These are phyloP conservation scores for Epirrita christyi DNA, from an alignment of 2,888 invertebrate species.

Conservation along the genomic window DNA sequence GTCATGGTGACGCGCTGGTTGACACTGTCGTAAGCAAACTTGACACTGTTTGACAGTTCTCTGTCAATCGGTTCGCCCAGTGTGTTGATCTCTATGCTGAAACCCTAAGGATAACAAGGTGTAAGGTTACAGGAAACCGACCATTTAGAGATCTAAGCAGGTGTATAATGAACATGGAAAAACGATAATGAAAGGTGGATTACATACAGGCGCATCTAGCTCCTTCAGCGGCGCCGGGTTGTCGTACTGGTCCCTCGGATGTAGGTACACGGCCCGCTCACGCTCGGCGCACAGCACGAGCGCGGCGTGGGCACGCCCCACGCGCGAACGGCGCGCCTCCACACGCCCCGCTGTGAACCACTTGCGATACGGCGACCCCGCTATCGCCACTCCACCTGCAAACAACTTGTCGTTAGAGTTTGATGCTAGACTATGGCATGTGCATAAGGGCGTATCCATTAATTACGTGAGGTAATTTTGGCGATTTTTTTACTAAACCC, in stretches of 20 bases:
- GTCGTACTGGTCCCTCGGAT: conserved; percentile 96
- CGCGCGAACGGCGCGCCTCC: conserved; percentile 92
- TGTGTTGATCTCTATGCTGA: conserved; percentile 84
- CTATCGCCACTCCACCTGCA: conserved; percentile 88
- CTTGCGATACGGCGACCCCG: conserved; percentile 94
- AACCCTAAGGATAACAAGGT: conserved; percentile 80
- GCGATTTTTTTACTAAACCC: no score
- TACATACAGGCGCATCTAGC: conserved; percentile 33
- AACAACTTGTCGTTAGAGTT: neutral
- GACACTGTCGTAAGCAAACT: conserved; percentile 90
- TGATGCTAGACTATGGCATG: neutral
- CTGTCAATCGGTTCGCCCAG: conserved; percentile 85
- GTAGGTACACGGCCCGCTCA: conserved; percentile 91
- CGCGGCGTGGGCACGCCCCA: conserved; percentile 88
- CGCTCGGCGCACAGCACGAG: conserved; percentile 90
- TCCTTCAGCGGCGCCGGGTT: conserved; percentile 81
- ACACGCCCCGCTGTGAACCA: conserved; percentile 93
- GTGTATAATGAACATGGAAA: no score
- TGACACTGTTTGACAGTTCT: conserved; percentile 81
- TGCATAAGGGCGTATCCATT: no score
- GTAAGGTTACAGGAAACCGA: no score
- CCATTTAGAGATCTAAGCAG: no score
- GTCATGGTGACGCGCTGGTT: conserved; percentile 91
- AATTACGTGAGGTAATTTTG: no score
- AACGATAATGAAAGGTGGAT: no score